Evolutionary conservation across 2,797 vertebrate species (phyloP), one percentile per base, ranked within the genome.

Genomic region (Sebastiscus tertius): DNA sequence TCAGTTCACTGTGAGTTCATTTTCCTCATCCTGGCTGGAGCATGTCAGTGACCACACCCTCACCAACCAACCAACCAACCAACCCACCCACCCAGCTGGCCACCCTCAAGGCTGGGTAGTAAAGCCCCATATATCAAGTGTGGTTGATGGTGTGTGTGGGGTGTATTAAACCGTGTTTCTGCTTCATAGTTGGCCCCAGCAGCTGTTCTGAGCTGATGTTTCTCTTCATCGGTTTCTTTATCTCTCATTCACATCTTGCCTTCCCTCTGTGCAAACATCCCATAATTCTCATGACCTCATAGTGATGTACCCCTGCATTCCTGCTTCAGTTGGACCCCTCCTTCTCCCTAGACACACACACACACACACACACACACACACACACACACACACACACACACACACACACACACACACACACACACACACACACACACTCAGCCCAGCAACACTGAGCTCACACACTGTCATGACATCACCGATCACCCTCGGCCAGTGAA

Each of bases 1-100:
- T 95, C 90, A 92, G 88, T 93, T 92, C 92, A 88, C 81, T 87
- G 76, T 7, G 56, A 92, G 93, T 94, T 93, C 83, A 93, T 92
- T 94, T 93, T 87, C 91, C 91, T 77, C 82, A 84, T 93, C 88
- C 84, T 89, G 76, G 74, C 77, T 72, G 67, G 27, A 69, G 68
- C 61, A 70, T 70, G 72, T 83, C 56, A 20, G 77, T 67, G 80
- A 82, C 93, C 89, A 87, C 91, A 86, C 91, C 90, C 88, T 88
- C 34, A 61, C 34, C 60, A 74, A 54, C 72, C 31, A 65, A 59
- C 72, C 24, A 65, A 82, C 67, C 29, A 62, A 59, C 72, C 24
- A 66, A 82, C 68, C 34, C 5, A 33, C 56, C 68, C 29, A 5
- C n/a, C 56, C 54, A 67, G 42, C 58, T 72, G 60, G 16, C 75